These are phyloP conservation scores for Neomorphus geoffroyi DNA, from an alignment of 2,797 vertebrate species.

Conservation along the genomic window DNA sequence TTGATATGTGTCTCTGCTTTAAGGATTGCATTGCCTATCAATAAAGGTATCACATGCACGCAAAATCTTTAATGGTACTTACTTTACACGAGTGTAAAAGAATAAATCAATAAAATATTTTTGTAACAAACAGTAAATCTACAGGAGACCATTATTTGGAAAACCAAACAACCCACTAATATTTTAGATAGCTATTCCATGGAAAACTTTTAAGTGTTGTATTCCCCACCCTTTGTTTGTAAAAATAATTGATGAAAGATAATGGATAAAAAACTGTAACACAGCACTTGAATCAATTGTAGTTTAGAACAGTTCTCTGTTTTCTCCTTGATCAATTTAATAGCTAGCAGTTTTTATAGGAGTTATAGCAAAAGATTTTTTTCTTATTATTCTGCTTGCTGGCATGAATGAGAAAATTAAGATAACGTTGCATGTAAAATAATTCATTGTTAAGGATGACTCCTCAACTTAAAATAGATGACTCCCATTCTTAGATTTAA, in stretches of 20 bases:
- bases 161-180: rapidly evolving
- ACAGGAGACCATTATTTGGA: not conserved
- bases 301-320: not conserved
- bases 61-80: not conserved
- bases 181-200: not conserved
- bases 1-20: rapidly evolving
- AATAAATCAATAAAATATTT: not conserved
- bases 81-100: not conserved
- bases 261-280: not conserved
- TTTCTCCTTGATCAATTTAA: not conserved
- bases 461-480: not conserved
- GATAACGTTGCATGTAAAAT: not conserved
- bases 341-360: not conserved
- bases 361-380: not conserved
- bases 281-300: not conserved
- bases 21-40: not conserved
- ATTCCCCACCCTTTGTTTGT: not conserved
- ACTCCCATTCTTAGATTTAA: not conserved
- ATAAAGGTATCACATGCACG: not conserved
- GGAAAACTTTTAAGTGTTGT: not conserved
- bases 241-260: not conserved
- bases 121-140: not conserved
- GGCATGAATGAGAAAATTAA: not conserved
- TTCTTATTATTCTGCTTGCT: not conserved
- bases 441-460: not conserved